Percentiles rank a stretch among this genome's conserved stretches.
Conservation (phyloP, 1,140 invertebrate genomes). For the Vollenhovia emeryi region DNA sequence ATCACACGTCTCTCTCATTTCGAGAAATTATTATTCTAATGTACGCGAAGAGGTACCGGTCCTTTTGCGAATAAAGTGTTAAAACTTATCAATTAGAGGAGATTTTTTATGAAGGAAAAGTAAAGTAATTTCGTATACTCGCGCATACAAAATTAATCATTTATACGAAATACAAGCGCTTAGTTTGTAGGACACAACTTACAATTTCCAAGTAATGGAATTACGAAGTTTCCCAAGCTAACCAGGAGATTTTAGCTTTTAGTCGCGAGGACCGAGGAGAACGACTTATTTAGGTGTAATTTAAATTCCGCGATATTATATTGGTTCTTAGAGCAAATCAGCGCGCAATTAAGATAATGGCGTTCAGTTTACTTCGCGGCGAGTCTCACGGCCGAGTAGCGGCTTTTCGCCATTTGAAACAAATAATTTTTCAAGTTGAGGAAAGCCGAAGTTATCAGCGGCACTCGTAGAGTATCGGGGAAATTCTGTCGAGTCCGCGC, state of each 20-base stretch:
- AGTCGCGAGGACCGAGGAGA: constrained; percentile 3
- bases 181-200: constrained; percentile 14
- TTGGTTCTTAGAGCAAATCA: constrained; percentile 11
- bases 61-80: background rate
- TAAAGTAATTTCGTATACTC: constrained; percentile 16
- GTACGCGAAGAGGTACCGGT: background rate
- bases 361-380: background rate
- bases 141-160: constrained; percentile 41
- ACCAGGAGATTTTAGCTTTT: constrained; percentile 38
- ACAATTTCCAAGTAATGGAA: constrained; percentile 43
- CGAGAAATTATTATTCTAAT: background rate
- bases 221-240: constrained; percentile 41
- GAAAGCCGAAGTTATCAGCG: background rate
- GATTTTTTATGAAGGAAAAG: background rate
- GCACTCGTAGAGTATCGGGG: background rate
- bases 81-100: background rate
- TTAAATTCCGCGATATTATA: constrained; percentile 27
- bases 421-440: constrained; percentile 11
- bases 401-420: background rate
- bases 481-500: constrained; percentile 55
- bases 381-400: background rate
- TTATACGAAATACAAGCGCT: constrained; percentile 29
- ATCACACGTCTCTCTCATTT: background rate
- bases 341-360: background rate
- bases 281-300: constrained; percentile 38